Evolutionary conservation across 2,113 vertebrate species (phyloP).

Genomic region (Neodontobutis hainanensis): DNA sequence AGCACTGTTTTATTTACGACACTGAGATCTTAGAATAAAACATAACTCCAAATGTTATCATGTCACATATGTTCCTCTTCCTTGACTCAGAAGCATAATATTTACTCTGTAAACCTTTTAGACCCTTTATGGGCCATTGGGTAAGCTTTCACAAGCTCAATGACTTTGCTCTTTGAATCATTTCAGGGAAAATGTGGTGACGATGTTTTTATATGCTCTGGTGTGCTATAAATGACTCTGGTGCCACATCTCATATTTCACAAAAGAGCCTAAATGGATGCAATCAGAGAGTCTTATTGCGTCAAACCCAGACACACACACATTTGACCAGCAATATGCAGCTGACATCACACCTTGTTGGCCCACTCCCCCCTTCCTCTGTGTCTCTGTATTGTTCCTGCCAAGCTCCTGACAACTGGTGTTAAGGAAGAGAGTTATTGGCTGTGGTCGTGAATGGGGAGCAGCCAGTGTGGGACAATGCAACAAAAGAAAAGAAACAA

Average conservation of each 20-base stretch:
- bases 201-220: constrained; percentile 15
- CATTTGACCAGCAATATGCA: constrained; percentile 47
- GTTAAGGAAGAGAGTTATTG: too few relatives aligned
- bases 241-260: constrained; percentile 45
- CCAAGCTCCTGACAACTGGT: constrained; percentile 54
- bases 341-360: constrained; percentile 65
- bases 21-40: constrained; percentile 2
- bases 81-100: too few relatives aligned
- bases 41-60: constrained; percentile 9
- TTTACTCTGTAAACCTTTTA: background rate
- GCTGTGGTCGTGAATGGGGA: constrained; percentile 52
- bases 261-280: constrained; percentile 49
- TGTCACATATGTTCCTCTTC: background rate
- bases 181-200: constrained; percentile 34
- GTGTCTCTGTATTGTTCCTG: constrained; percentile 31
- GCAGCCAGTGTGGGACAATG: constrained; percentile 45
- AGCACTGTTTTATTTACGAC: constrained; percentile 10
- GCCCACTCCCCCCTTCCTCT: constrained; percentile 42
- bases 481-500: constrained; percentile 4
- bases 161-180: constrained; percentile 19
- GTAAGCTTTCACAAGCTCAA: constrained; percentile 9
- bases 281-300: background rate
- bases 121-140: background rate
- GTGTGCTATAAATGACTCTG: constrained; percentile 32
- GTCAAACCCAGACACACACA: constrained; percentile 37